Conservation (phyloP, 2,113 vertebrate species). For the Takifugu bimaculatus region DNA sequence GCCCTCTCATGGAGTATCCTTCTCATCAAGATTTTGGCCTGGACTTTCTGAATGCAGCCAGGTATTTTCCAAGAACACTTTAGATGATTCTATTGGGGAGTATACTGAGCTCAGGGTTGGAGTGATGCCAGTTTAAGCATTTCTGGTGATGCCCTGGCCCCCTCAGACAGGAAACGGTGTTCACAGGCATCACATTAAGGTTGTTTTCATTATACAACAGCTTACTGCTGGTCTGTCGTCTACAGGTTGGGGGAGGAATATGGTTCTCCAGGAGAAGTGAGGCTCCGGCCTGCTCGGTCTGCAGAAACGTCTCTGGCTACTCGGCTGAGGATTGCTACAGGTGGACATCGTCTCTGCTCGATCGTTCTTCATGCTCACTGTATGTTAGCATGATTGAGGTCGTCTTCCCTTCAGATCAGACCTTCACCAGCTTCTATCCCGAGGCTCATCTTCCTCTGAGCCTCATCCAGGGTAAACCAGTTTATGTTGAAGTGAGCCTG, state of each 20-base stretch:
- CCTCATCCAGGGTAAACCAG: conserved; percentile 12
- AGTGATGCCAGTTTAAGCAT: too few relatives aligned
- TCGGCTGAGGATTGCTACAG: conserved; percentile 53
- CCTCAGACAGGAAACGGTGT: too few relatives aligned
- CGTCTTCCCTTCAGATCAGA: conserved; percentile 30
- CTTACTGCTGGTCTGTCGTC: not conserved
- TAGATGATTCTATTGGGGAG: too few relatives aligned
- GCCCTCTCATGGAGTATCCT: conserved; percentile 43
- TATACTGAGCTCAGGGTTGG: too few relatives aligned
- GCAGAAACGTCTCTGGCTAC: conserved; percentile 16
- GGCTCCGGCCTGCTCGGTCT: conserved; percentile 10
- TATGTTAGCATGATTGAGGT: not conserved
- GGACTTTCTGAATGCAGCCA: conserved; percentile 26
- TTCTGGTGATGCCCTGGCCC: too few relatives aligned
- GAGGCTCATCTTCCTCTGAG: conserved; percentile 55
- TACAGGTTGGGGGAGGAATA: conserved; percentile 49
- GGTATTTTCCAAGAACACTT: conserved; percentile 16
- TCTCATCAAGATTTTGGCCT: conserved; percentile 1
- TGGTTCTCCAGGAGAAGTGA: conserved; percentile 29
- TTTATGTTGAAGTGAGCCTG: conserved; percentile 57
- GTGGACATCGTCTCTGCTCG: conserved; percentile 11
- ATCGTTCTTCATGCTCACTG: too few relatives aligned
- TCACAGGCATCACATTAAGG: not conserved
- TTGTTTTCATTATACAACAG: not conserved
- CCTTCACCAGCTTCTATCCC: conserved; percentile 53